These are phyloP conservation scores for Craniophora ligustri DNA, from an alignment of 2,888 invertebrate species.

Conservation along the genomic window DNA sequence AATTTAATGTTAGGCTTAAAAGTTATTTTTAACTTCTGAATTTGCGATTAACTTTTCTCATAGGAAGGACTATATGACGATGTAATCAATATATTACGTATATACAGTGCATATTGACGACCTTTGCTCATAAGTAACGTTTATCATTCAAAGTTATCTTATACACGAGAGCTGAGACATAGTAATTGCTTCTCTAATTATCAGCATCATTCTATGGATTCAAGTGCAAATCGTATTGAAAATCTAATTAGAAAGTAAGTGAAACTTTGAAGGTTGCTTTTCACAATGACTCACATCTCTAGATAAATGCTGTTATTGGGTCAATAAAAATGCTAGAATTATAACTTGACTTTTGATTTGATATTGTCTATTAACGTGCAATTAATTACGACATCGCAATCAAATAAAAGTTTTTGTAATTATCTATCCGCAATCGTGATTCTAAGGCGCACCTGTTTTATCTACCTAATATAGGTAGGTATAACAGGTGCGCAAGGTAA, in stretches of 20 bases:
- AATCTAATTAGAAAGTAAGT: conserved; percentile 22
- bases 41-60: no score
- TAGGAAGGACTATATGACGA: conserved; percentile 5
- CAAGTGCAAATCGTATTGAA: conserved; percentile 20
- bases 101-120: conserved; percentile 15
- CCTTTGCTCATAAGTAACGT: conserved; percentile 47
- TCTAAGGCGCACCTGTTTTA: no score
- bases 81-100: conserved; percentile 1
- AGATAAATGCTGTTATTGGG: not conserved
- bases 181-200: conserved; percentile 52
- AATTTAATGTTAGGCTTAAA: not conserved
- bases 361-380: not conserved
- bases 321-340: not conserved
- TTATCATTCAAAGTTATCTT: conserved; percentile 51
- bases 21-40: no score
- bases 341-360: not conserved
- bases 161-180: conserved; percentile 39
- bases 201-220: conserved; percentile 16
- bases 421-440: no score
- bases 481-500: no score
- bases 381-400: not conserved
- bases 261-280: conserved; percentile 11
- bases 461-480: no score
- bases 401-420: no score
- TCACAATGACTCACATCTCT: not conserved